Evolutionary conservation across 2,797 vertebrate species (phyloP).

Genomic region (Novumbra hubbsi): DNA sequence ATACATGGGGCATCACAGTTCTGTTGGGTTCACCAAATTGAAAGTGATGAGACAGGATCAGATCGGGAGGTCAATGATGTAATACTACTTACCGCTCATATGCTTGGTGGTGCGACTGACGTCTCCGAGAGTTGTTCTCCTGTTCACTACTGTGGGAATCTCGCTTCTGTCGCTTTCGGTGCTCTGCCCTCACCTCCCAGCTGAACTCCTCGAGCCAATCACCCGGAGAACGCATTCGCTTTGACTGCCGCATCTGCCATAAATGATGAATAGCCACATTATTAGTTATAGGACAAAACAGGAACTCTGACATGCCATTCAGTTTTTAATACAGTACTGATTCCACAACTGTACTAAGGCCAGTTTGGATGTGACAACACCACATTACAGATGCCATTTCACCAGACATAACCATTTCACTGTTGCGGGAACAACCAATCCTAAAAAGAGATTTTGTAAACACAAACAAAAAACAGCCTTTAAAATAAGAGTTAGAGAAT

Average conservation of each 20-base stretch:
- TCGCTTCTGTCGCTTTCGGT: slow-evolving; percentile 78
- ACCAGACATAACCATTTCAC: no score
- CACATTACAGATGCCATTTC: no score
- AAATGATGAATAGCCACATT: background rate
- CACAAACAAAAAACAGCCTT: no score
- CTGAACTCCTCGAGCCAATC: slow-evolving; percentile 79
- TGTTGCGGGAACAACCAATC: no score
- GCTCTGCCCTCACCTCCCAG: slow-evolving; percentile 81
- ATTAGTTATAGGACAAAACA: background rate
- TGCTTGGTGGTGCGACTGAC: slow-evolving; percentile 47
- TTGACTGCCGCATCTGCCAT: slow-evolving; percentile 83
- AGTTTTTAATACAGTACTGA: no score
- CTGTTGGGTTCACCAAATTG: background rate
- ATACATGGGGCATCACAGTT: background rate
- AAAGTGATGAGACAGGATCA: background rate
- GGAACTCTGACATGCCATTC: no score
- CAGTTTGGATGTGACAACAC: no score
- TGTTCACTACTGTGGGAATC: slow-evolving; percentile 87
- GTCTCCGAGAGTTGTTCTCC: slow-evolving; percentile 83
- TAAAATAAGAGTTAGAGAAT: no score
- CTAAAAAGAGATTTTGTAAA: no score
- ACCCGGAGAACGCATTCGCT: slow-evolving; percentile 77
- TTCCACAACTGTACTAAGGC: no score
- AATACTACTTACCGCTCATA: slow-evolving; percentile 81
- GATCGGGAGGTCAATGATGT: background rate